Percentiles rank a stretch among this genome's conserved stretches.
phyloP scores from a whole-genome alignment of 2,113 vertebrate species.

The Ictalurus punctatus region DNA sequence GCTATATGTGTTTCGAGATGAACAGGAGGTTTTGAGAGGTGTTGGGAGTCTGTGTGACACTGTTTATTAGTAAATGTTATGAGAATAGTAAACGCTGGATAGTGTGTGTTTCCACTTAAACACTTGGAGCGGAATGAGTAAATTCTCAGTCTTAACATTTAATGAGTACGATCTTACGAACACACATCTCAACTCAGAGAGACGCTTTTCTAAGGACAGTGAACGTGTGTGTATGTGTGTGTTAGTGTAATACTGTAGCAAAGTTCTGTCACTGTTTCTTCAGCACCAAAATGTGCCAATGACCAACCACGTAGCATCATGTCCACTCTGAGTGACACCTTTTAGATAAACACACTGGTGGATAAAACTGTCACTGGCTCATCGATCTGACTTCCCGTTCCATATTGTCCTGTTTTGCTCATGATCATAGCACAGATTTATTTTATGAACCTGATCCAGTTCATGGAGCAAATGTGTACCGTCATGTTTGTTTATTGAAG shows the following conservation, averaged over 20 bases:
- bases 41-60: neutral
- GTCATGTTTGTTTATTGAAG: neutral
- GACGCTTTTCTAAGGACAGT: neutral
- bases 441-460: neutral
- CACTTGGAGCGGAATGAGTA: neutral
- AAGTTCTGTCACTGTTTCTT: neutral
- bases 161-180: neutral
- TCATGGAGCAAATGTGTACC: neutral
- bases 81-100: neutral
- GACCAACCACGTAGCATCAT: neutral
- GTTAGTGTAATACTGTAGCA: neutral
- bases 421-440: neutral
- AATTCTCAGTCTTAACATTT: neutral
- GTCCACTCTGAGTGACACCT: conserved; percentile 14
- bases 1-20: neutral
- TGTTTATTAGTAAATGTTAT: conserved; percentile 10
- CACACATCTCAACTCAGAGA: neutral
- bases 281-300: neutral
- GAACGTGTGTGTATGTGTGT: neutral
- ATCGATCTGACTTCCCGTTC: neutral
- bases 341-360: neutral
- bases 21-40: neutral
- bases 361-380: neutral
- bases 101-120: neutral
- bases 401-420: neutral